Base-by-base conservation (phyloP, 2,113 vertebrate species). In the Ranitomeya variabilis region DNA sequence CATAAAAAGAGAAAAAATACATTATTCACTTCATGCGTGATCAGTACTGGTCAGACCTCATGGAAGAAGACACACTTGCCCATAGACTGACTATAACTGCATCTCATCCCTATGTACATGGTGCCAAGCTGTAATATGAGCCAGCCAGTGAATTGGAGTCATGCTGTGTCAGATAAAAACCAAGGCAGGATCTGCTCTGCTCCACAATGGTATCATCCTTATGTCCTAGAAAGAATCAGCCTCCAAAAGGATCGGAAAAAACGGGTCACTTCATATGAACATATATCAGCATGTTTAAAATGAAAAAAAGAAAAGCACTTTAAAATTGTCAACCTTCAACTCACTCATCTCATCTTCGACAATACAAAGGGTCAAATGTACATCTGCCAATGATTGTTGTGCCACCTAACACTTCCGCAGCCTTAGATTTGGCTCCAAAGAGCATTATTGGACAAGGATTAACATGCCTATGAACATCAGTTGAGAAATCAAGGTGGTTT, bases 401-500 rank as follows among this genome's bases (percentile, higher is more conserved):
- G 67, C 37, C 37, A 54, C 14, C 26, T 21, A 54, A 52, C 14
- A n/a, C 54, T 51, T 83, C 9, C 14, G n/a, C 60, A 59, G 55
- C 37, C 79, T 81, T 81, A 59, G 82, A 84, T 69, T 66, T 26
- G 13, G 69, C 57, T 55, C 84, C 84, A 86, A 51, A 37, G 14
- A 74, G 23, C 13, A 37, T 60, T 76, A 86, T 76, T 59, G 73
- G 55, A 86, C 84, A 86, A 86, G 82, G 82, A 69, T 84, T 84
- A 69, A 84, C 82, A 71, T 84, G 82, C 51, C 82, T 84, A 26
- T 55, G 82, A 84, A 86, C 31, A 52, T 64, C 76, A 77, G 74
- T 78, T 79, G 85, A 76, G 71, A 78, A 78, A 86, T 78, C 37
- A 86, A 78, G 57, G 45, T 62, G 19, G 64, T 87, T 87, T 69